Base-by-base conservation (phyloP, 2,113 vertebrate genomes). In the Trichechus manatus region DNA sequence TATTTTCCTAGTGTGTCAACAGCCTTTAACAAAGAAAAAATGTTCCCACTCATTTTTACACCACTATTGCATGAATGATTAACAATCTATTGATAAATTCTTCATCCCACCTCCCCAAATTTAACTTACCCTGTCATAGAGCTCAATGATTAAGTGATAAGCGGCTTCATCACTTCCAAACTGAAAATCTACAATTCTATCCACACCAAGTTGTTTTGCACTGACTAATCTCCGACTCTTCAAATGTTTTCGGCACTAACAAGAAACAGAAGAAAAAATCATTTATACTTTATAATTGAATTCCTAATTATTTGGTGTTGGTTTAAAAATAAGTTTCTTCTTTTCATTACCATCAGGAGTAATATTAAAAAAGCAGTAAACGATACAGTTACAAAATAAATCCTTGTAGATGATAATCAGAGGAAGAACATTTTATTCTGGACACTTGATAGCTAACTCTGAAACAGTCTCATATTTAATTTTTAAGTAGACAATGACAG, bases 91-190 rank as follows among this genome's bases (percentile, higher is more conserved):
- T 39, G 19, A 80, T 79, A 11, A 92, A 89, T 93, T 61, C 17
- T 0, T 89, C 0, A 33, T 9, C 9, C 0, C 44, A 59, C 1
- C 0, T 33, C 29, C 7, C 2, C 39, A 88, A 80, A 66, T 3
- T 0, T 36, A 42, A 95, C 99, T 99, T 98, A 99, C 99, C 99
- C 99, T 98, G 98, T 99, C 99, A 2, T 99, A 99, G 3, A 99
- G 99, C 97, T 99, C 99, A 36, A 99, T 59, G 70, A 99, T 99
- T 61, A 99, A 98, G 96, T 99, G 99, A 95, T 99, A 99, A 20
- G 99, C 99, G 5, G 99, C 99, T 87, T 99, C 99, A 0, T 99
- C 99, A 13, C 99, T 99, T 72, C 99, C 99, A 89, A 99, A 99
- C 94, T 99, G 99, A 96, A 99, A 98, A 98, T 99, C 99, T 75